These are phyloP conservation scores for Stictonetta naevosa DNA, from an alignment of 2,113 vertebrate genomes.

Conservation along the genomic window DNA sequence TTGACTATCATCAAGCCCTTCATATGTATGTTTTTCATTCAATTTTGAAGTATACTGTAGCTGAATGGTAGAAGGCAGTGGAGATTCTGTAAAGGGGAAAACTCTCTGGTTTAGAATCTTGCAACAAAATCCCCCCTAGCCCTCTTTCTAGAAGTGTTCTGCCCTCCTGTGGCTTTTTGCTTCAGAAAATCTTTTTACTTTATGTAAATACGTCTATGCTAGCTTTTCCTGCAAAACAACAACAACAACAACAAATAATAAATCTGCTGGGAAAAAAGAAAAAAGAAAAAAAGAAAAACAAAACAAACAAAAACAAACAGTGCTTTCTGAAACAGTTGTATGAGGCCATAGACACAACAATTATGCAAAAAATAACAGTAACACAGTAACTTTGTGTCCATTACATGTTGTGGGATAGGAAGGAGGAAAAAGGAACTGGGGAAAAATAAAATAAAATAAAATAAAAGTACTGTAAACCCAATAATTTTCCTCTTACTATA, in stretches of 20 bases:
- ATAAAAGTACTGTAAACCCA: background rate
- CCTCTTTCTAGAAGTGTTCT: background rate
- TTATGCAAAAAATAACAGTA: background rate
- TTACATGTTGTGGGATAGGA: background rate
- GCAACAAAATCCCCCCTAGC: background rate
- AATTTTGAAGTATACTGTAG: background rate
- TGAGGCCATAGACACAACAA: background rate
- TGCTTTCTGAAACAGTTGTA: background rate
- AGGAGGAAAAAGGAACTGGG: background rate
- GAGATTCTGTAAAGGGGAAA: background rate
- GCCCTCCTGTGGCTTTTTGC: background rate
- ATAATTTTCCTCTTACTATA: background rate
- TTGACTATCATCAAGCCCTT: background rate
- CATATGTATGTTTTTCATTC: background rate
- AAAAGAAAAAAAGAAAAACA: background rate
- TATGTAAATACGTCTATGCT: background rate
- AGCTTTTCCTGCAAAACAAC: background rate
- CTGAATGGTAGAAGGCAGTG: background rate
- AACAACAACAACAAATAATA: background rate
- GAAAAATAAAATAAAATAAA: too few relatives aligned
- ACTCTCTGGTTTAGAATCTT: background rate
- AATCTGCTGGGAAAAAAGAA: background rate
- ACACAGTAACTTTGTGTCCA: background rate
- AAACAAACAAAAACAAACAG: background rate
- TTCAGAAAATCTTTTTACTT: background rate